Percentiles rank a stretch among this genome's conserved stretches.
Evolutionary conservation across 2,797 vertebrate species (phyloP).

Genomic region (Alfaro cultratus): DNA sequence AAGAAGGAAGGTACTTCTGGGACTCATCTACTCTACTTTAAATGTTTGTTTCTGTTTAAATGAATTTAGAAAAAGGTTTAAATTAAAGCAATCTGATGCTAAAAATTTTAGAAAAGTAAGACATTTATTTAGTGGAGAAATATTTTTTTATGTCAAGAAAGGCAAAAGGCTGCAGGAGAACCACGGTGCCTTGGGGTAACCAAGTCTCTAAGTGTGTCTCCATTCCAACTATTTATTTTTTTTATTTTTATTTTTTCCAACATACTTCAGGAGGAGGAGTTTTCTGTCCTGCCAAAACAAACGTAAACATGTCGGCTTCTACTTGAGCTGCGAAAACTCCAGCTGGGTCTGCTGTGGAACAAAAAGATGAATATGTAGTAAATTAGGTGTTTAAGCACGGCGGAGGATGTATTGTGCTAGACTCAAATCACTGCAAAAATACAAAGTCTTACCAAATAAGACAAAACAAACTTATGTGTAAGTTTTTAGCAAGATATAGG

Average conservation of each 20-base stretch:
- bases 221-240: not conserved
- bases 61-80: not conserved
- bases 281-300: not conserved
- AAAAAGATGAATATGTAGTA: not conserved
- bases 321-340: not conserved
- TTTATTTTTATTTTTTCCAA: not conserved
- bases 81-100: not conserved
- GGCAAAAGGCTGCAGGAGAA: not conserved
- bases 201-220: not conserved
- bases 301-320: not conserved
- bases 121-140: not conserved
- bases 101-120: not conserved
- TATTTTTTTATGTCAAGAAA: not conserved
- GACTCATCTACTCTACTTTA: not conserved
- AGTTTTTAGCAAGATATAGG: too few species aligned
- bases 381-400: not conserved
- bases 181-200: not conserved
- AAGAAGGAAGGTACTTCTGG: not conserved
- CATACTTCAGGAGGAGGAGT: not conserved
- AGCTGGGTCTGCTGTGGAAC: not conserved
- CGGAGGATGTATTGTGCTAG: not conserved
- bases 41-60: not conserved
- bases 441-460: too few species aligned
- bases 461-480: too few species aligned
- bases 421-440: too few species aligned